These are phyloP conservation scores for Lochmaea crataegi DNA, from an alignment of 2,888 invertebrate genomes.

Conservation along the genomic window DNA sequence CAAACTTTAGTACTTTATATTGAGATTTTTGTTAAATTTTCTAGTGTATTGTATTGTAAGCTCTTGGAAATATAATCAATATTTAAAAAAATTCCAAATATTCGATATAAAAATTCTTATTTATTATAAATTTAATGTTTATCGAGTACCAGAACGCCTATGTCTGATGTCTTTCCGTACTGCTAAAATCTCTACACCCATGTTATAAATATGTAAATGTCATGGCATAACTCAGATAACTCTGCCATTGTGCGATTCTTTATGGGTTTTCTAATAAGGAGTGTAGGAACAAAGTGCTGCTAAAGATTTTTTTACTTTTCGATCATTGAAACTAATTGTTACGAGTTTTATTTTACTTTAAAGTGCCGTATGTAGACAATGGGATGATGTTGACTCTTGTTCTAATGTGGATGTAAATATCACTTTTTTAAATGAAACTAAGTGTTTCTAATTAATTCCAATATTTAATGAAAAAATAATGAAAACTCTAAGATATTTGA, in stretches of 20 bases:
- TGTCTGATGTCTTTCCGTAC: constrained; percentile 13
- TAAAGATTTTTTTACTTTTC: constrained; percentile 34
- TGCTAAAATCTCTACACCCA: constrained; percentile 41
- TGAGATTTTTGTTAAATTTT: too few relatives aligned
- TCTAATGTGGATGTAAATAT: background rate
- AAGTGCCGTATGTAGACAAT: constrained; percentile 12
- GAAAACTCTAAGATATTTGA: too few relatives aligned
- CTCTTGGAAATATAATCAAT: too few relatives aligned
- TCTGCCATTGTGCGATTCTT: constrained; percentile 43
- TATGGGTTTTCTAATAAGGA: constrained; percentile 45
- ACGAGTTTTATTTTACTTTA: constrained; percentile 33
- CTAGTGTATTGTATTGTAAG: too few relatives aligned
- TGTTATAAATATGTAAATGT: constrained; percentile 43
- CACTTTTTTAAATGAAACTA: too few relatives aligned
- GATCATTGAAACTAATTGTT: constrained; percentile 42
- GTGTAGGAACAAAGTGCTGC: constrained; percentile 42
- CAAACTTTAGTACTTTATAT: too few relatives aligned
- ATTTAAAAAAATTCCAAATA: too few relatives aligned
- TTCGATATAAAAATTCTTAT: too few relatives aligned
- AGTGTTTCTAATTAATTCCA: too few relatives aligned
- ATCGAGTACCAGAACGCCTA: background rate
- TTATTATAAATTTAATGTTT: too few relatives aligned
- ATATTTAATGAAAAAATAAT: too few relatives aligned
- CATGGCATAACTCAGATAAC: constrained; percentile 42
- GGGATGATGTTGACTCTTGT: background rate